Evolutionary conservation across 2,888 invertebrate genomes (phyloP), one percentile per base, ranked within the genome.

Genomic region (Marronus borbonicus): DNA sequence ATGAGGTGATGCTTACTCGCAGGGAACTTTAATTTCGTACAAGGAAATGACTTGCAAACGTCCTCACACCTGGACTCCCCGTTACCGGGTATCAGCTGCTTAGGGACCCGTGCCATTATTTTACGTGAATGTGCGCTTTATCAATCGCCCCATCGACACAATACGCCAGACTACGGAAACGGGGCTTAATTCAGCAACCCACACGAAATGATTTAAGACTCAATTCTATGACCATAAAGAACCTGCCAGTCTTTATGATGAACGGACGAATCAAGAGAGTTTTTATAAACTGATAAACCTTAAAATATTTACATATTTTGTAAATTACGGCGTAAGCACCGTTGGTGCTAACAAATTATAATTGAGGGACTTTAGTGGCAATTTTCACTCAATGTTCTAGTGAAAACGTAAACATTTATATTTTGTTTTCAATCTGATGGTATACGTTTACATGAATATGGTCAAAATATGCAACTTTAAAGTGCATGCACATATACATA

Each of bases 31-130:
- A 82, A 83, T 82, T 83, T 82, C 80, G 80, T 83, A 81, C 80
- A 76, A 83, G 84, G 84, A 84, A 84, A 82, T 84, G 84, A 84
- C 84, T 84, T 83, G 84, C 84, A 81, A 83, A 83, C 83, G 78
- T 81, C 81, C 82, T 79, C 80, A 83, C 83, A 84, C 84, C 83
- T 83, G 83, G 83, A 82, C 83, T 82, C 83, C 80, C 78, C 80
- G 79, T 80, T 83, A 81, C 81, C 80, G 80, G 79, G 82, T 82
- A 83, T 82, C 84, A 83, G 84, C 83, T 84, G 83, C 82, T 79
- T 81, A 68, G 72, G 80, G 80, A 80, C 81, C 80, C 77, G 78
- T 80, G 82, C 82, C 81, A 84, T 84, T 84, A 84, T 83, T 83
- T 83, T 82, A 83, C 81, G 82, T 84, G 84, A 84, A 82, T 80